These are phyloP conservation scores for Drosophila ochracea DNA, from an alignment of 2,888 invertebrate species.

Conservation along the genomic window DNA sequence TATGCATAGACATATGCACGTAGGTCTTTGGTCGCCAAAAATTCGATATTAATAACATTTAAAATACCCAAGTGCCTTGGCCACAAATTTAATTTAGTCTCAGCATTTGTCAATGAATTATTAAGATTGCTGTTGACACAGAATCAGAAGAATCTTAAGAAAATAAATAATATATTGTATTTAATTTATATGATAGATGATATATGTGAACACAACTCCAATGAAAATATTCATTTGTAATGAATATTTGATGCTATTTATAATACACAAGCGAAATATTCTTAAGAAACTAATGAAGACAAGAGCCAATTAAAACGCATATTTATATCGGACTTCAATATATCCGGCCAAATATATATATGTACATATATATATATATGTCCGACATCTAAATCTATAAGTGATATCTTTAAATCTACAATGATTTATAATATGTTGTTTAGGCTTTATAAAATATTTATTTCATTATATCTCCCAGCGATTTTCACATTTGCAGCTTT, in stretches of 20 bases:
- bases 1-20: conserved; percentile 60
- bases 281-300: neutral
- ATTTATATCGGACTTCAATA: neutral
- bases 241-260: neutral
- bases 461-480: neutral
- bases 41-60: conserved; percentile 56
- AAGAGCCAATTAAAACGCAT: neutral
- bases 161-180: conserved; percentile 34
- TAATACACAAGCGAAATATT: neutral
- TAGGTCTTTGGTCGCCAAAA: conserved; percentile 52
- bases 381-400: neutral
- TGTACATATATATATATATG: neutral
- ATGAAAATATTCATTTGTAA: neutral
- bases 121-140: conserved; percentile 53
- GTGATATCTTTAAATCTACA: neutral
- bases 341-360: neutral
- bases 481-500: neutral
- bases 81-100: conserved; percentile 32
- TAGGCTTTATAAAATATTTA: neutral
- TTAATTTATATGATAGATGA: conserved; percentile 9
- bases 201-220: neutral
- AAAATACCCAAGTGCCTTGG: conserved; percentile 43
- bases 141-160: conserved; percentile 35
- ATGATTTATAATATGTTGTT: neutral
- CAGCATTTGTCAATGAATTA: conserved; percentile 65